Evolutionary conservation across 2,113 vertebrate genomes (phyloP), one percentile per base, ranked within the genome.

Genomic region (Parus major): DNA sequence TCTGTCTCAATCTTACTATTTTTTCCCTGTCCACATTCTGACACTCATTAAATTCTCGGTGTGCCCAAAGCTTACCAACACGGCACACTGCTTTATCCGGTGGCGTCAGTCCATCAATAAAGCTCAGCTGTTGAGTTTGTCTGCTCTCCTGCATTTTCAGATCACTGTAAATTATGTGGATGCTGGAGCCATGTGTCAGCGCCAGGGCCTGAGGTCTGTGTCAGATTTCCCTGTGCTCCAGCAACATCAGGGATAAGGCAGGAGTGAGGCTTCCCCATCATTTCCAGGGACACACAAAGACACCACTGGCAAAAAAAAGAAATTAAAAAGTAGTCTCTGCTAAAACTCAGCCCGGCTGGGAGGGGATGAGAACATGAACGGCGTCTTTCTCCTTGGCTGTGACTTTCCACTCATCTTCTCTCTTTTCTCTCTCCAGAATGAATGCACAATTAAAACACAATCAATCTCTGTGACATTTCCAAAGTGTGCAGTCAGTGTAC

Each of bases 1-100:
- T 92, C 90, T 77, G 24, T 46, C 84, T 94, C 95, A 79, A 89
- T 88, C 93, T 96, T 55, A 85, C 84, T 81, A 18, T 92, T 94
- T 95, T 86, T 83, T 15, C 49, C 68, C 94, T 44, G 85, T 88
- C 88, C 90, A 89, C 28, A 64, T 79, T 81, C 77, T 96, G 96
- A 97, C 96, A 96, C 86, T 94, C 96, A 95, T 96, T 97, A 96
- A 96, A 97, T 96, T 95, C 92, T 96, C 90, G 6, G 64, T 94
- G 92, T 96, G 90, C 94, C 96, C 96, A 97, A 96, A 97, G 97
- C 96, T 97, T 97, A 97, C 95, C 93, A 95, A 88, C 8, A 92
- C 71, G 22, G 81, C 80, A 75, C 47, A 1, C 29, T 60, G 83
- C 91, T 93, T 97, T 95, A 97, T 95, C 92, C 93, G 36, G 91